Base-by-base conservation (phyloP, 92 coral and sea anemone species). In the Hydrozoanthus gracilis region DNA sequence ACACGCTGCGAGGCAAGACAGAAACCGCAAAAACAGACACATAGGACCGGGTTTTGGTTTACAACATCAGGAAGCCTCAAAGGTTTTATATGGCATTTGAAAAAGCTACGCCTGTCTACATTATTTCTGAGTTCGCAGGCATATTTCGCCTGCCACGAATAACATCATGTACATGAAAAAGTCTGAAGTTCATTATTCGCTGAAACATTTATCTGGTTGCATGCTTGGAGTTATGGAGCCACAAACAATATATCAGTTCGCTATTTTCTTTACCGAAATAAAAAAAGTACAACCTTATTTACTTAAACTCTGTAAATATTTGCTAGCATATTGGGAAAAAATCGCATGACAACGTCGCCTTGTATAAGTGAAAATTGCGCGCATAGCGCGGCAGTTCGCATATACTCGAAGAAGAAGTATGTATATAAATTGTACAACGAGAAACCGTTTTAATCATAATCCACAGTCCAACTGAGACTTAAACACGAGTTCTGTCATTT, bases 291-390 rank as follows among this genome's bases (percentile, higher is more conserved):
- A 73, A 73, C 60, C 44, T 47, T 82, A 27, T 82, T 80, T 44
- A 62, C 58, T 86, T 89, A 58, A 78, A 89, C 71, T 84, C 86
- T 56, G 92, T 78, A 85, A 89, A 89, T 89, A 89, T 89, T 86
- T 70, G 71, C 83, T 60, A 60, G 49, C 61, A 82, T 84, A 71
- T 85, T 77, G 86, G 39, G 73, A 49, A 62, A 47, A 85, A 45
- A 58, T 71, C 69, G 86, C 64, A 84, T 77, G 92, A 73, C 62
- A 77, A 60, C 70, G 83, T 73, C 86, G 58, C 86, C 72, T 52
- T 14, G 82, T 17, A 50, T 46, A 64, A 49, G 27, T 6, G 13
- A 65, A 65, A 80, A 17, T 39, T 17, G 73, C 74, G 82, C 62
- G 49, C 52, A n/a, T 6, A 7, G 73, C 6, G 47, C 73, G 73